Percentiles rank a stretch among this genome's conserved stretches.
These are phyloP conservation scores for Erebia palarica DNA, from an alignment of 2,888 invertebrate genomes.

Conservation along the genomic window DNA sequence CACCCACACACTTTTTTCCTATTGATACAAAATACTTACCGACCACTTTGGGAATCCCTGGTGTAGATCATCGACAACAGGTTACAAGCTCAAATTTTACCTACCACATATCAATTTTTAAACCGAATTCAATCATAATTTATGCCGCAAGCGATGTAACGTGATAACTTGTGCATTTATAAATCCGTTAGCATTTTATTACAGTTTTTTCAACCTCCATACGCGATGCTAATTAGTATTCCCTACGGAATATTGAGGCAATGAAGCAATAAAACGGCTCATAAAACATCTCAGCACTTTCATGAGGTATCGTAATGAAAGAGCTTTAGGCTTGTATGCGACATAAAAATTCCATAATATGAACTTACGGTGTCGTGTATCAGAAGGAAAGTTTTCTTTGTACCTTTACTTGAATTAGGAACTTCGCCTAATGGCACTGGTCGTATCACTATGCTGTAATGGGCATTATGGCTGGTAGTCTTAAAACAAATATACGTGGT, in stretches of 20 bases:
- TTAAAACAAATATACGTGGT: no score
- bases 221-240: slow-evolving; percentile 37
- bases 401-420: neutral
- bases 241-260: slow-evolving; percentile 36
- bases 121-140: slow-evolving; percentile 7
- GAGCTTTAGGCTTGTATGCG: slow-evolving; percentile 34
- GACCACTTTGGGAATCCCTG: no score
- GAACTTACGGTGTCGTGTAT: slow-evolving; percentile 25
- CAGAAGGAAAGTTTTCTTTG: slow-evolving; percentile 14
- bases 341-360: slow-evolving; percentile 33
- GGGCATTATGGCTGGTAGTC: no score
- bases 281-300: slow-evolving; percentile 40
- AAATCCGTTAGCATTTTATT: slow-evolving; percentile 23
- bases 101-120: neutral
- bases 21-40: no score
- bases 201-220: slow-evolving; percentile 24
- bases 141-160: slow-evolving; percentile 3
- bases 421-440: neutral
- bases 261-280: slow-evolving; percentile 39
- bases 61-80: no score
- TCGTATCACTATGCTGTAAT: no score
- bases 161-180: slow-evolving; percentile 1
- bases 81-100: neutral
- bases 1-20: no score
- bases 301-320: slow-evolving; percentile 33